phyloP scores from a whole-genome alignment of 2,797 vertebrate genomes.

The Gorsachius magnificus region DNA sequence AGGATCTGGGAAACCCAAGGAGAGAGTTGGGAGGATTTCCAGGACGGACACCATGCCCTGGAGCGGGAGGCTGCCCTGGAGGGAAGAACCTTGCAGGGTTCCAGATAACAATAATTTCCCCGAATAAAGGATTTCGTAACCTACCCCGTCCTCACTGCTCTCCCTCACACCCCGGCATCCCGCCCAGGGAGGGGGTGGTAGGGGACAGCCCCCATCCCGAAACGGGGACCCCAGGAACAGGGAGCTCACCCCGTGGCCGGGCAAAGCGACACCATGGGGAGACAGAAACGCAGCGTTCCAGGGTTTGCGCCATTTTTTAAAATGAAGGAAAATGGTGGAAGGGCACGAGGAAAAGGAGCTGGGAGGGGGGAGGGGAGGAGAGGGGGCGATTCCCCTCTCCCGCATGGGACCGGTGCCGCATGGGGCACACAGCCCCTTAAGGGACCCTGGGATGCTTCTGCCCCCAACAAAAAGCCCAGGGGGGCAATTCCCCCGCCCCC shows the following conservation, averaged over 20 bases:
- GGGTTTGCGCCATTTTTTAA: background rate
- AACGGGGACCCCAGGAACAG: rapidly evolving
- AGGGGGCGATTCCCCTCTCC: background rate
- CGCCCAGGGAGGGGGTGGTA: rapidly evolving
- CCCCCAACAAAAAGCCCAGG: background rate
- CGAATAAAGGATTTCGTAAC: background rate
- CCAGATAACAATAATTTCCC: background rate
- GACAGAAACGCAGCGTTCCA: background rate
- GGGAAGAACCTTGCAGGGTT: background rate
- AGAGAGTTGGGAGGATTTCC: background rate
- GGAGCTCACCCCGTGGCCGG: rapidly evolving
- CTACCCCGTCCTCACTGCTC: rapidly evolving
- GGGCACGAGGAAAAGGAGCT: background rate
- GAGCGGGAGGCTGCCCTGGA: rapidly evolving
- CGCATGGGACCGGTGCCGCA: background rate
- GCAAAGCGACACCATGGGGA: background rate
- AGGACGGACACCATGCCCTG: background rate
- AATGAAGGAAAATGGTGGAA: background rate
- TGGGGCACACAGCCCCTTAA: too few species aligned
- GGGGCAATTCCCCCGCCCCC: background rate
- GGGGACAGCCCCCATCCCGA: background rate
- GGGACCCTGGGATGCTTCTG: background rate
- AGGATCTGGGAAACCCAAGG: background rate
- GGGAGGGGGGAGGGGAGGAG: too few species aligned
- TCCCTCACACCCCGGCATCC: background rate